A percentile compares a stretch with the other conserved stretches of the same genome.
These are phyloP conservation scores for Syngnathus floridae DNA, from an alignment of 2,113 vertebrate genomes.

Conservation along the genomic window DNA sequence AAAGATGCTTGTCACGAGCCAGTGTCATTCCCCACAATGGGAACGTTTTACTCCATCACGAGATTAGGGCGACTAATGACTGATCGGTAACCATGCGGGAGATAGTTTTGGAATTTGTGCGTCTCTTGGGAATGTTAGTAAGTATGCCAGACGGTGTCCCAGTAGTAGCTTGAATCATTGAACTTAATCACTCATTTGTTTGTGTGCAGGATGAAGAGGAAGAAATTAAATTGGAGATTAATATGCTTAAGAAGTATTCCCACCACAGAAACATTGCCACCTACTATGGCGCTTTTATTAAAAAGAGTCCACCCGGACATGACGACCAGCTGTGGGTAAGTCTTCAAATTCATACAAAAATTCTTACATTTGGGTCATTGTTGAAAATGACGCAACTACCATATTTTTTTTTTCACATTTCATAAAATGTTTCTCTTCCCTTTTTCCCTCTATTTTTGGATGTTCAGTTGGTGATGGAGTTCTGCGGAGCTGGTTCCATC, in stretches of 20 bases:
- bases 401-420: neutral
- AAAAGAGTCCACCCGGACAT: conserved; percentile 65
- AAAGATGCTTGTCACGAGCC: no score
- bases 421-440: neutral
- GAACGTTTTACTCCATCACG: no score
- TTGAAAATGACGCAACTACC: neutral
- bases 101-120: no score
- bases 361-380: neutral
- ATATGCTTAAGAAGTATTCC: conserved; percentile 91
- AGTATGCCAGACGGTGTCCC: no score
- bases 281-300: conserved; percentile 66
- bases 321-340: conserved; percentile 73
- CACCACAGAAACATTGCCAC: conserved; percentile 82
- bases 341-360: conserved; percentile 16
- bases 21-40: no score
- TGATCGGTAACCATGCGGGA: no score
- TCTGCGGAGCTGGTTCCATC: conserved; percentile 71
- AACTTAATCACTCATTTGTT: neutral
- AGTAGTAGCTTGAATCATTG: no score
- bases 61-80: no score
- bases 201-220: conserved; percentile 83
- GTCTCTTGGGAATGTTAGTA: no score
- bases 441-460: neutral
- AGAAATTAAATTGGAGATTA: conserved; percentile 92
- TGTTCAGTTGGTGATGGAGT: conserved; percentile 72